Evolutionary conservation across 2,888 invertebrate genomes (phyloP).

Genomic region (Terebella lapidaria): DNA sequence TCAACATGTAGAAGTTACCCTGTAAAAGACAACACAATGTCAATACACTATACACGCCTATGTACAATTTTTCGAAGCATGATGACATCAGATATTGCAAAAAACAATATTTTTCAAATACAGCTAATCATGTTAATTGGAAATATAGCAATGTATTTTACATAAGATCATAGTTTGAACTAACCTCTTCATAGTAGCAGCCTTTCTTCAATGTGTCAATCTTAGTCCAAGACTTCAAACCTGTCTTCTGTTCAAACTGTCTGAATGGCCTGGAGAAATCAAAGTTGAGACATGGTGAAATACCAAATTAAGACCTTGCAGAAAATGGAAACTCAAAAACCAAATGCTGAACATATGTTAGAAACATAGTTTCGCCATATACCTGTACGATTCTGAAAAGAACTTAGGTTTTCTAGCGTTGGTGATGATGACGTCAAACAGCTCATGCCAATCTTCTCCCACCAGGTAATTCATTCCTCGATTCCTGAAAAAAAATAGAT

Average conservation of each 20-base stretch:
- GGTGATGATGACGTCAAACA: slow-evolving; percentile 90
- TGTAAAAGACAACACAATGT: slow-evolving; percentile 48
- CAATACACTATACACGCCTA: no score
- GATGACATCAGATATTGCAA: no score
- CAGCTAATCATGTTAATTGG: no score
- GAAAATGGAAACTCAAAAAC: no score
- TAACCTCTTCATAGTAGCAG: slow-evolving; percentile 89
- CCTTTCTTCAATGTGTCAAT: slow-evolving; percentile 82
- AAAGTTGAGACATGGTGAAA: no score
- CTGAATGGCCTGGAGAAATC: slow-evolving; percentile 68
- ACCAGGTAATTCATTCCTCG: slow-evolving; percentile 86
- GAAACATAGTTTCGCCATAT: slow-evolving; percentile 1
- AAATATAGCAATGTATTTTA: no score
- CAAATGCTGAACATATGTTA: no score
- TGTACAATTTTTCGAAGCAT: no score
- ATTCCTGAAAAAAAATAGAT: slow-evolving; percentile 62
- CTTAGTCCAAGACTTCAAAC: slow-evolving; percentile 84
- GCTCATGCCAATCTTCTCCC: slow-evolving; percentile 81
- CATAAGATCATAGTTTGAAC: no score
- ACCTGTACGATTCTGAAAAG: slow-evolving; percentile 79
- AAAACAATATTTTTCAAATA: no score
- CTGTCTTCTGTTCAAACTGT: slow-evolving; percentile 74
- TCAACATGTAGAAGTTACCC: slow-evolving; percentile 89
- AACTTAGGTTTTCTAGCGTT: slow-evolving; percentile 89
- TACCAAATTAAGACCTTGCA: no score